These are phyloP conservation scores for Alethe castanea DNA, from an alignment of 2,113 vertebrate genomes.

Conservation along the genomic window DNA sequence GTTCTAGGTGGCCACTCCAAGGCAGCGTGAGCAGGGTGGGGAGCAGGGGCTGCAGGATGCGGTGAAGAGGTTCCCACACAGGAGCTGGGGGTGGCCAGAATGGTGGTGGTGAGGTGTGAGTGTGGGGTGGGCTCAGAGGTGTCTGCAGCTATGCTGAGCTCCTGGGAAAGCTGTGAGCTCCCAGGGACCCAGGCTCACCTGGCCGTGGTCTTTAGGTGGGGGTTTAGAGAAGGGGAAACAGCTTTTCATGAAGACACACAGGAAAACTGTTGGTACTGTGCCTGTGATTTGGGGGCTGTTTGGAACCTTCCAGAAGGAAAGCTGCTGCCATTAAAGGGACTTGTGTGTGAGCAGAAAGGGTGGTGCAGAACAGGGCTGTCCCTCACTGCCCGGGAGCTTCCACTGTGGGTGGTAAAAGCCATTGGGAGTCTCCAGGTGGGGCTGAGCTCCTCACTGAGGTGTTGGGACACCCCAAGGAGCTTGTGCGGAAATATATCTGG, in stretches of 20 bases:
- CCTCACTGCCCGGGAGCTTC: background rate
- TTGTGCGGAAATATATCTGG: background rate
- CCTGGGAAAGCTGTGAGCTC: background rate
- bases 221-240: background rate
- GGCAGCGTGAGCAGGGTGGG: too few relatives aligned
- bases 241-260: background rate
- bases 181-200: background rate
- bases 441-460: background rate
- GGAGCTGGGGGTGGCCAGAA: background rate
- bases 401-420: background rate
- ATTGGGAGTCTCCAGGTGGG: background rate
- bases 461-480: background rate
- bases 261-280: background rate
- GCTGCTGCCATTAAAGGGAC: background rate
- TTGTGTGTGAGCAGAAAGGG: background rate
- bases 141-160: background rate
- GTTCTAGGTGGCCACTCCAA: background rate
- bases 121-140: background rate
- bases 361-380: background rate
- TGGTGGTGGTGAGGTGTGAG: background rate
- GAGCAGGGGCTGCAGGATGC: rapidly evolving
- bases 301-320: background rate
- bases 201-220: rapidly evolving
- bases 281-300: background rate
- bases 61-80: rapidly evolving